phyloP scores from a whole-genome alignment of 2,888 invertebrate species.

The Choreutis nemorana region DNA sequence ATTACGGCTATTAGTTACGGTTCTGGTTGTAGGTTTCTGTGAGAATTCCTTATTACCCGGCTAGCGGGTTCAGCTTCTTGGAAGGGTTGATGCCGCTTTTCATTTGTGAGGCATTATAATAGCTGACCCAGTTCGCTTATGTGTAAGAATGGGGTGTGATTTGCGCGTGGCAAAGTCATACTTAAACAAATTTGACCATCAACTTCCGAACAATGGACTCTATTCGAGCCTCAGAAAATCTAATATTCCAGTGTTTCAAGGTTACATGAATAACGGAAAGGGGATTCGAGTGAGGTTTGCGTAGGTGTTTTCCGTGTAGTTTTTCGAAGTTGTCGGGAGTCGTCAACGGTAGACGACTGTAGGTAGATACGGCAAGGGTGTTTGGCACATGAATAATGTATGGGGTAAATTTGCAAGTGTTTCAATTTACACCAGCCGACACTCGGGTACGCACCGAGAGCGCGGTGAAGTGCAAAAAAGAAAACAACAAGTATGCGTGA shows the following conservation, averaged over 20 bases:
- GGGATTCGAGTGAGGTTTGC: not conserved
- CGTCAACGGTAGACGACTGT: slow-evolving; percentile 49
- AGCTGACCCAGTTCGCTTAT: slow-evolving; percentile 57
- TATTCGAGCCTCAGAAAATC: too few species aligned
- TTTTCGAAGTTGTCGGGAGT: slow-evolving; percentile 25
- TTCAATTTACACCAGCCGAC: slow-evolving; percentile 63
- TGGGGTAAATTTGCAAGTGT: slow-evolving; percentile 65
- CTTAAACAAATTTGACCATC: slow-evolving; percentile 28
- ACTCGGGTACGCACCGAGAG: slow-evolving; percentile 43
- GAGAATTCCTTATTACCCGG: slow-evolving; percentile 54
- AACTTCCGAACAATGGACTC: slow-evolving; percentile 19
- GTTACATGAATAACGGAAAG: not conserved
- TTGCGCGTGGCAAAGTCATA: slow-evolving; percentile 30
- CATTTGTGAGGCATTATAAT: slow-evolving; percentile 61
- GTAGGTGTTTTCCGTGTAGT: slow-evolving; percentile 27
- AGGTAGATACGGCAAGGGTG: slow-evolving; percentile 39
- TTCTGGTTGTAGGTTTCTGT: slow-evolving; percentile 58
- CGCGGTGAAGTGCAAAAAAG: slow-evolving; percentile 57
- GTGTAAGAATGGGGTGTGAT: slow-evolving; percentile 43
- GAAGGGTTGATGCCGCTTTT: slow-evolving; percentile 25
- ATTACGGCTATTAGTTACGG: too few species aligned
- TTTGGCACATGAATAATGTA: slow-evolving; percentile 62
- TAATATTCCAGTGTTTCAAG: not conserved
- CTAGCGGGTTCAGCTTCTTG: too few species aligned
- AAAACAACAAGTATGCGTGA: slow-evolving; percentile 42